Percentiles rank a stretch among this genome's conserved stretches.
phyloP scores from a whole-genome alignment of 2,888 invertebrate genomes.

The Tenthredo scrophulariae region DNA sequence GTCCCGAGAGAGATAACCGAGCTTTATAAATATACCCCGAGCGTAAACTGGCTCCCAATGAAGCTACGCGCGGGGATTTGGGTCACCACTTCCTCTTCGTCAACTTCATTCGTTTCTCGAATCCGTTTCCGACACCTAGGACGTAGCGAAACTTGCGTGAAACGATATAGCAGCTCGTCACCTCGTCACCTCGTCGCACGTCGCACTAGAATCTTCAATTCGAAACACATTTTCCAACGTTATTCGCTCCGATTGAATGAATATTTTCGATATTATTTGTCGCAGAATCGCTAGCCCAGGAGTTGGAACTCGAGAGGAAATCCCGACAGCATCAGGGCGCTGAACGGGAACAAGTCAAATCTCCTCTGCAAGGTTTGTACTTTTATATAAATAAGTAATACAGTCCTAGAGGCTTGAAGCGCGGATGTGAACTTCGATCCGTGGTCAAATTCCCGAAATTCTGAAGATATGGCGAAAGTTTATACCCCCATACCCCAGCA shows the following conservation, averaged over 20 bases:
- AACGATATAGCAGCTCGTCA: not conserved
- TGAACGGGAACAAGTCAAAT: constrained; percentile 90
- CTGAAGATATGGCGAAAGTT: not conserved
- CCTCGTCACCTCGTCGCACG: not conserved
- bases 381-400: constrained; percentile 23
- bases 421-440: not conserved
- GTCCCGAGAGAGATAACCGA: constrained; percentile 52
- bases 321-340: constrained; percentile 87
- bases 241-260: not conserved
- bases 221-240: not conserved
- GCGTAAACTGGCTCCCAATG: constrained; percentile 56
- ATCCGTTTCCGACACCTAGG: not conserved
- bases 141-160: not conserved
- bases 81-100: constrained; percentile 51
- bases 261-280: constrained; percentile 74
- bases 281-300: constrained; percentile 91
- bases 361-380: constrained; percentile 87
- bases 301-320: constrained; percentile 93
- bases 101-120: constrained; percentile 28
- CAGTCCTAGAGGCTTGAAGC: not conserved
- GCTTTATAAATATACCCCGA: constrained; percentile 52
- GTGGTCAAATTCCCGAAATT: not conserved
- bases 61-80: constrained; percentile 47
- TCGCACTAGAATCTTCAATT: not conserved
- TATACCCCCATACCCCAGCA: not conserved